A percentile compares a stretch with the other conserved stretches of the same genome.
These are phyloP conservation scores for Hydractinia symbiolongicarpus DNA, from an alignment of 30 jellyfish, hydroid and myxozoan genomes.

Conservation along the genomic window DNA sequence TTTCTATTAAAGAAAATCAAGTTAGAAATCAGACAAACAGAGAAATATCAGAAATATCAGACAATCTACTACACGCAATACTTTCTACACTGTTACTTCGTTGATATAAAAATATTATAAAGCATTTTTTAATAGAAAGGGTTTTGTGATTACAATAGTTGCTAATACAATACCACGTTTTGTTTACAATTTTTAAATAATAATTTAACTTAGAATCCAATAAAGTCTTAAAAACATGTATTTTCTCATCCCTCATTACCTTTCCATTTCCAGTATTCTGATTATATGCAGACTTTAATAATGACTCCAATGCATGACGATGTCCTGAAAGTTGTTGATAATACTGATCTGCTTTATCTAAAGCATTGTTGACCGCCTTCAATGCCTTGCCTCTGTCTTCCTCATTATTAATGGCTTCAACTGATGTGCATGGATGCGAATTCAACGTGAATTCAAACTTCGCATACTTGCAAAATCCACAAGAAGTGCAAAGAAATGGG, in stretches of 20 bases:
- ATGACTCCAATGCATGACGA: constrained; percentile 59
- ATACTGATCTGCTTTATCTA: constrained; percentile 89
- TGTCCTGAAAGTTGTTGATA: constrained; percentile 72
- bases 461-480: constrained; percentile 96
- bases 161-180: no score
- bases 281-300: constrained; percentile 41
- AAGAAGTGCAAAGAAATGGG: constrained; percentile 80
- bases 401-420: constrained; percentile 79
- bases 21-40: no score
- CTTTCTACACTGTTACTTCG: no score
- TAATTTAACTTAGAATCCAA: no score
- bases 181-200: no score
- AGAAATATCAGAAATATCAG: no score
- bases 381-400: constrained; percentile 79
- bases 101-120: no score
- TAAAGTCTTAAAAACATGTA: no score
- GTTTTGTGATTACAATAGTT: no score
- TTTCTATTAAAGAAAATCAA: neutral
- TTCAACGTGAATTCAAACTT: constrained; percentile 74
- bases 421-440: constrained; percentile 77
- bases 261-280: constrained; percentile 26
- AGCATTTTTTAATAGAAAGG: no score
- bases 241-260: neutral
- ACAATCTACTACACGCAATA: no score
- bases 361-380: constrained; percentile 50